Conservation (phyloP, 2,797 vertebrate species). For the Valencia hispanica region DNA sequence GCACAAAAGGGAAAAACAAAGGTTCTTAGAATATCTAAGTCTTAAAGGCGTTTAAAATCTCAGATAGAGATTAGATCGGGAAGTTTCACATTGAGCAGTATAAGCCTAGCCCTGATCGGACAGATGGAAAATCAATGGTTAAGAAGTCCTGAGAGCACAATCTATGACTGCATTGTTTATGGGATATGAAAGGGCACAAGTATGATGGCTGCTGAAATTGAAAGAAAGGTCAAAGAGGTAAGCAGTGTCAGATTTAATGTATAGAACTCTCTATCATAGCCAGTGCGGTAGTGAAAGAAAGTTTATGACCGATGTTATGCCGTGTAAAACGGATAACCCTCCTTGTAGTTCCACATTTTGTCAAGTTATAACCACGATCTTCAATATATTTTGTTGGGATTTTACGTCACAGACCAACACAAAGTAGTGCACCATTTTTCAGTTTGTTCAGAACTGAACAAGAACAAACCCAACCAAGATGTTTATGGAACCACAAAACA, state of each 20-base stretch:
- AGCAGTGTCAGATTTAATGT: background rate
- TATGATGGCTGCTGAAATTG: background rate
- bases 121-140: background rate
- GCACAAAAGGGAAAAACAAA: background rate
- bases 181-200: background rate
- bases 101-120: background rate
- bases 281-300: background rate
- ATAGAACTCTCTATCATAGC: background rate
- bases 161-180: background rate
- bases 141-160: background rate
- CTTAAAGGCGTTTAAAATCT: background rate
- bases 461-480: background rate
- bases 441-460: background rate
- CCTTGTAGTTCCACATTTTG: background rate
- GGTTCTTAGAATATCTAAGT: background rate
- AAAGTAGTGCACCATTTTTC: background rate
- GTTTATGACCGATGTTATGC: background rate
- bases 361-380: background rate
- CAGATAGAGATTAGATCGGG: background rate
- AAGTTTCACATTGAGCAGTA: no score
- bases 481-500: background rate
- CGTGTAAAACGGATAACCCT: background rate
- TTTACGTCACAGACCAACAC: background rate
- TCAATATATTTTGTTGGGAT: background rate
- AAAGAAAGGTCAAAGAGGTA: conserved; percentile 9